Evolutionary conservation across 2,888 invertebrate genomes (phyloP).

Genomic region (Polylopha cassiicola): DNA sequence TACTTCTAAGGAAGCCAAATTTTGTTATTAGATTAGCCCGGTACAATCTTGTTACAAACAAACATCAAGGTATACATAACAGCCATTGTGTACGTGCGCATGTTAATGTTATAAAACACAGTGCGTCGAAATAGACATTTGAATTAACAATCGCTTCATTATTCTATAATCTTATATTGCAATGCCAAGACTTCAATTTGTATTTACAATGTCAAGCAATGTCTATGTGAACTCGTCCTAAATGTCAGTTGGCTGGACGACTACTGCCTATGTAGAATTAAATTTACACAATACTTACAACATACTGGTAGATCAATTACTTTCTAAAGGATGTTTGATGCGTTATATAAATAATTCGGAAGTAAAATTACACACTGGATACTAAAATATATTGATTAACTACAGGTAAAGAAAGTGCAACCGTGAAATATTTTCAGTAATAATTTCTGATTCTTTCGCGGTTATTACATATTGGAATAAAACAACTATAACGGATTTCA

Average conservation of each 20-base stretch:
- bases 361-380: no score
- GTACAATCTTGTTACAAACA: constrained; percentile 25
- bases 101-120: constrained; percentile 42
- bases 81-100: constrained; percentile 27
- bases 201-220: constrained; percentile 47
- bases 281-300: constrained; percentile 18
- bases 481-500: no score
- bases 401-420: no score
- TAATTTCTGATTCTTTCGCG: no score
- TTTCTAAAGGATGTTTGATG: no score
- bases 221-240: constrained; percentile 47
- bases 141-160: constrained; percentile 44
- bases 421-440: no score
- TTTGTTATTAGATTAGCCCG: constrained; percentile 24
- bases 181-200: constrained; percentile 49
- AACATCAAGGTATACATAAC: constrained; percentile 21
- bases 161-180: constrained; percentile 34
- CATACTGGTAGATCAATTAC: no score
- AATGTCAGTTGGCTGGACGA: constrained; percentile 58
- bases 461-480: no score
- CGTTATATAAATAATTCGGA: no score
- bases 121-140: constrained; percentile 39
- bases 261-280: constrained; percentile 37
- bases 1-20: constrained; percentile 28
- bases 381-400: not conserved